These are phyloP conservation scores for Takifugu ocellatus DNA, from an alignment of 2,797 vertebrate genomes.

Conservation along the genomic window DNA sequence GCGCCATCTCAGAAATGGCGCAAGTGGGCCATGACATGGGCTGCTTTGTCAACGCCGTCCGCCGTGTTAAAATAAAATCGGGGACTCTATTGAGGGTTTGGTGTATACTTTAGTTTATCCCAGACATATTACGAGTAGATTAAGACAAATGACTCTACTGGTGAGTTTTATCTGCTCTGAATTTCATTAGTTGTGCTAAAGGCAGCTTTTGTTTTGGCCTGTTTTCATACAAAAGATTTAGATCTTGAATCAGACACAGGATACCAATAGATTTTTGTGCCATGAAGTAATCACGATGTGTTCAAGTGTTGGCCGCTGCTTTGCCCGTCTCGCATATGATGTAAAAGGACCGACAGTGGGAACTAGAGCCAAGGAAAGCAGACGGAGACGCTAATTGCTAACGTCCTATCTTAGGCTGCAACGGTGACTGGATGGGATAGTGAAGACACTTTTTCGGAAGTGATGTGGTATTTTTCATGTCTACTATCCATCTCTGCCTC, in stretches of 20 bases:
- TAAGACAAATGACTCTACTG: conserved; percentile 2
- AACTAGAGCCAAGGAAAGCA: conserved; percentile 20
- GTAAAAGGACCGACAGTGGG: conserved; percentile 30
- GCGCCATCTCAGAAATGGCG: neutral
- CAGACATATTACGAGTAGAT: neutral
- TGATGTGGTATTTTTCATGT: conserved; percentile 19
- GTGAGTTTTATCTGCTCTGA: conserved; percentile 2
- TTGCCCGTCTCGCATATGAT: conserved; percentile 60
- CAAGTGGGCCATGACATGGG: too few species aligned
- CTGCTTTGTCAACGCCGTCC: too few species aligned
- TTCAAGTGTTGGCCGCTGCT: conserved; percentile 51
- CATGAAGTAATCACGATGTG: conserved; percentile 55
- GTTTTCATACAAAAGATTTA: conserved; percentile 58
- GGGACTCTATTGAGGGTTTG: neutral
- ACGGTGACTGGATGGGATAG: conserved; percentile 47
- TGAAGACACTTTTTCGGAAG: conserved; percentile 50
- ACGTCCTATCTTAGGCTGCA: conserved; percentile 32
- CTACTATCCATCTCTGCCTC: conserved; percentile 6
- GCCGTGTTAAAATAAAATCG: neutral
- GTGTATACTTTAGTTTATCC: neutral
- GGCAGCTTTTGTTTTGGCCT: conserved; percentile 36
- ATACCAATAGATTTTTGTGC: conserved; percentile 53
- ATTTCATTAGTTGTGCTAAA: conserved; percentile 51
- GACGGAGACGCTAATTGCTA: conserved; percentile 55
- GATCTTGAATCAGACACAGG: conserved; percentile 54